Evolutionary conservation across 2,888 invertebrate genomes (phyloP).

Genomic region (Toxonevra muliebris): DNA sequence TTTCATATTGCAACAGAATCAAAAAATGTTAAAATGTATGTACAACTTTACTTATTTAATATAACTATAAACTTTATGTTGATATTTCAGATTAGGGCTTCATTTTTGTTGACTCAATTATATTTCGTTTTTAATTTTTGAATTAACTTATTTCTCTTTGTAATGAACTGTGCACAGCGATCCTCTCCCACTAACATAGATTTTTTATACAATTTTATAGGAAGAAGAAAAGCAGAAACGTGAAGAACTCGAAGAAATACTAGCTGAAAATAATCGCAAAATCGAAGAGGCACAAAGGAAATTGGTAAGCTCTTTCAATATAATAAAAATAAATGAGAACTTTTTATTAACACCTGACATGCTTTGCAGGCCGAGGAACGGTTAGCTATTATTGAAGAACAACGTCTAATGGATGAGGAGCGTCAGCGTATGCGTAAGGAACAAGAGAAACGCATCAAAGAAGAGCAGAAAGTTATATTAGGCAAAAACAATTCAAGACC

Average conservation of each 20-base stretch:
- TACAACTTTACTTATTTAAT: too few relatives aligned
- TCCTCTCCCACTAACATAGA: background rate
- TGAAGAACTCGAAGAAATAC: constrained; percentile 93
- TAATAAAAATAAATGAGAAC: background rate
- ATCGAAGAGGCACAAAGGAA: constrained; percentile 97
- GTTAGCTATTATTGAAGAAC: constrained; percentile 95
- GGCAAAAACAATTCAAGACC: constrained; percentile 98
- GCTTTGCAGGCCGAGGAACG: constrained; percentile 90
- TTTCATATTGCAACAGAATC: too few relatives aligned
- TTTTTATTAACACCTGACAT: constrained; percentile 25
- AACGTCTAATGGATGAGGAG: constrained; percentile 95
- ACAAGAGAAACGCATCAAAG: constrained; percentile 89
- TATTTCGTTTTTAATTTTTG: too few relatives aligned
- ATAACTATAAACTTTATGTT: too few relatives aligned
- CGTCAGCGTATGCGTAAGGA: constrained; percentile 92
- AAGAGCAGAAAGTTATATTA: constrained; percentile 96
- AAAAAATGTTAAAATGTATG: too few relatives aligned
- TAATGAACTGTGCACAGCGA: background rate
- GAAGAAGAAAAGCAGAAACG: constrained; percentile 97
- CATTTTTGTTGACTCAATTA: too few relatives aligned
- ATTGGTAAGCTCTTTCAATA: constrained; percentile 74
- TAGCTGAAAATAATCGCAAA: constrained; percentile 97
- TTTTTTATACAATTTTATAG: constrained; percentile 71
- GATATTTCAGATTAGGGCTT: too few relatives aligned
- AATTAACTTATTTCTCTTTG: background rate